phyloP scores from a whole-genome alignment of 1,140 invertebrate species.

The Schlechtendalia chinensis region DNA sequence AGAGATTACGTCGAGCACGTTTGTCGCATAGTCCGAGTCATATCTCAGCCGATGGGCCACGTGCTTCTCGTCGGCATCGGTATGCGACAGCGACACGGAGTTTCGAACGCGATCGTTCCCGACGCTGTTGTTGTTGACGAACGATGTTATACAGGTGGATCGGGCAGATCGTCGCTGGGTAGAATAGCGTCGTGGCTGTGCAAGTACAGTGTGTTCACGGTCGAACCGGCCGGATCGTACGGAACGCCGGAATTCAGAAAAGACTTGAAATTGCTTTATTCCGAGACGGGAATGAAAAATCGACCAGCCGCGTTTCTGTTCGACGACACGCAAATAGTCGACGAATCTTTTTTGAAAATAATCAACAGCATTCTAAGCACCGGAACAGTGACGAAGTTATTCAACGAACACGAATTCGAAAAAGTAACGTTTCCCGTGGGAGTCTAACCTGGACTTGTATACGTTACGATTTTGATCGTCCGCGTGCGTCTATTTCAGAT shows the following conservation, averaged over 20 bases:
- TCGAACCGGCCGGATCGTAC: constrained; percentile 76
- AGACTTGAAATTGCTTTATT: constrained; percentile 76
- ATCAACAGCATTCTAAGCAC: constrained; percentile 91
- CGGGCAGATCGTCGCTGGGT: constrained; percentile 75
- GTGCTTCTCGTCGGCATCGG: constrained; percentile 79
- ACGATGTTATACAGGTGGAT: constrained; percentile 65
- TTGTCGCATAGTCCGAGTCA: constrained; percentile 71
- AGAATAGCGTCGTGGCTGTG: constrained; percentile 75
- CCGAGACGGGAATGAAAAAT: constrained; percentile 77
- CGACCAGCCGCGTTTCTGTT: constrained; percentile 85
- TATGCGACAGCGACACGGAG: too few relatives aligned
- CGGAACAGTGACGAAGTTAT: constrained; percentile 88
- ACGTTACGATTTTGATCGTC: too few relatives aligned
- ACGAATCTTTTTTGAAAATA: constrained; percentile 90
- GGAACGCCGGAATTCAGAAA: constrained; percentile 73
- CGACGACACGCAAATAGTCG: constrained; percentile 78
- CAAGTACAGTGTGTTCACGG: constrained; percentile 73
- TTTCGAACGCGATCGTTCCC: background rate
- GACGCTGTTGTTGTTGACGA: background rate
- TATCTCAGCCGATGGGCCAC: constrained; percentile 78
- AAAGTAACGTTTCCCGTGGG: background rate
- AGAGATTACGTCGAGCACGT: constrained; percentile 89
- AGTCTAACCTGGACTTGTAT: too few relatives aligned
- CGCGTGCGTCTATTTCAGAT: constrained; percentile 4
- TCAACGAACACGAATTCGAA: constrained; percentile 57